Evolutionary conservation across 2,113 vertebrate species (phyloP), one percentile per base, ranked within the genome.

Genomic region (Lagopus muta): DNA sequence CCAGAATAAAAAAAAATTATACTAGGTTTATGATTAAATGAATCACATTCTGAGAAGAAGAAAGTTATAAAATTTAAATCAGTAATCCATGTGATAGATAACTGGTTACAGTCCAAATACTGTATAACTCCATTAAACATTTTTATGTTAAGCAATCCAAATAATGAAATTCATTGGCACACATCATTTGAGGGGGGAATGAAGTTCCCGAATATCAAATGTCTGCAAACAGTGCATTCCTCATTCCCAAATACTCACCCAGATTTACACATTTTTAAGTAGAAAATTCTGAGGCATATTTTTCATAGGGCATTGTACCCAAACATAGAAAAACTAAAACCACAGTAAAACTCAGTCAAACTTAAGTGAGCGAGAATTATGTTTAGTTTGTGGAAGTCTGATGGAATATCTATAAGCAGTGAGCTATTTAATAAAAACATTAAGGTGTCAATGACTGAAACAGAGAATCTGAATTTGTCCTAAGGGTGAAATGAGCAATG

Each of bases 341-440:
- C 19, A 55, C 14, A 58, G 13, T 25, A 58, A 55, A 66, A 38
- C 8, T 69, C 30, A 18, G 54, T 57, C 17, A 57, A 32, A 32
- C 30, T 57, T 57, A 30, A 54, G 43, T 28, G 27, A 84, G 9
- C 13, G 71, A 85, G 32, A 92, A 67, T 70, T 66, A 47, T 4
- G 4, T 73, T 82, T 87, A 22, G 75, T 87, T 88, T 89, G 43
- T 77, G 87, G 19, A 77, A 88, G 28, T 52, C 19, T 80, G 42
- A 77, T 71, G 71, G 76, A 92, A 74, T 8, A 64, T 38, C 32
- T 92, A 3, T 67, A 86, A 88, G 20, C 14, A 20, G 32, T 67
- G 48, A 88, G 88, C 50, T 82, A 88, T 92, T 85, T 92, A 86
- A 81, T 85, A 88, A 77, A 93, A 91, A 30, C 9, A 5, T 90